Base-by-base conservation (phyloP, 1,140 invertebrate genomes). In the Pogonus chalceus region DNA sequence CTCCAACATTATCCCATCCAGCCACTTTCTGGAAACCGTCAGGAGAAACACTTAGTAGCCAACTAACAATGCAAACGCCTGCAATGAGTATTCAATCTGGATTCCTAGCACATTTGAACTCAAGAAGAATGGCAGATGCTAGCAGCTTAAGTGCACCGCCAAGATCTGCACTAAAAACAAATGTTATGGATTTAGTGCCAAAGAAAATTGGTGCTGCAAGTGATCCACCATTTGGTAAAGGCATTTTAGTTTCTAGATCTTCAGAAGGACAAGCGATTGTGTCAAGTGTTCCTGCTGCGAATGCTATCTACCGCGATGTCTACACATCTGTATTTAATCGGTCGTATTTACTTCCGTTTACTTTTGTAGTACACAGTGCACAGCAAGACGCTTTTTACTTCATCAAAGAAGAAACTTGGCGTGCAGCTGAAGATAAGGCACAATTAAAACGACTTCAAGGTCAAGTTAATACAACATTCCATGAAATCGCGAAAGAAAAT, bases 311-410 rank as follows among this genome's bases (percentile, higher is more conserved):
- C 62, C 77, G 84, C n/a, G 91, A 94, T 68, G 91, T 95, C 0
- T 90, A 94, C 62, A 93, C 90, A 0, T 90, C 90, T 1, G 90
- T 98, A 0, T 90, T 98, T 65, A 96, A 97, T 68, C 80, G 88
- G 53, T 93, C 92, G 0, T 84, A 86, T 63, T 79, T 95, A 58
- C 72, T 97, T 37, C 88, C 90, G 37, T 88, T 95, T 62, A 88
- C 87, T 1, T 90, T 93, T 62, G 85, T 92, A 1, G 84, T 92
- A 10, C 90, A 94, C 69, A 90, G 85, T 46, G 84, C 85, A 1
- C 83, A 88, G 59, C 90, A 93, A 66, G 92, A 96, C 65, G 85
- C 90, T 10, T 95, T 96, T 71, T 95, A 93, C 71, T 96, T 97
- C 67, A 90, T 96, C 0, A 96, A 97, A 69, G 86, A 91, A 62